Evolutionary conservation across 2,113 vertebrate genomes (phyloP), one percentile per base, ranked within the genome.

Genomic region (Pachycephala philippinensis): DNA sequence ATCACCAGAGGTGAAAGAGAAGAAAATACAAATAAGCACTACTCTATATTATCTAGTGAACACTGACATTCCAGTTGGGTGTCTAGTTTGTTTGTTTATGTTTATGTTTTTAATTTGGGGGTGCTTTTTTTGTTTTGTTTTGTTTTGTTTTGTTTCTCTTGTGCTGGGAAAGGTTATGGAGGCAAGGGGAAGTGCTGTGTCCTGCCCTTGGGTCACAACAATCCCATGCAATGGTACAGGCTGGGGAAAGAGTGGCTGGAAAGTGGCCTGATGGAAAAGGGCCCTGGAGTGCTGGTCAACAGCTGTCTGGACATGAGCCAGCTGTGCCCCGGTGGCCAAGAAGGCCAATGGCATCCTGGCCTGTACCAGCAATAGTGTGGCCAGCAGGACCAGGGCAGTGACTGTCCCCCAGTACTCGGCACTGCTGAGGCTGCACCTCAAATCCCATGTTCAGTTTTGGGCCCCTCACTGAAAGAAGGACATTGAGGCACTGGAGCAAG

Each of bases 371-470:
- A 49, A 35, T 8, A 31, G 21, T 10, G 30, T 37, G 31, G 35
- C 15, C 35, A 65, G 50, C 42, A 57, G 66, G 35, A 28, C 8
- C 35, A 81, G 28, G 27, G 0, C 27, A 33, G 5, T 1, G 14
- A 27, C 15, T 6, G 3, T 9, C 5, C 9, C 35, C 10, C 22
- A 22, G 26, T 27, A 33, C 27, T 77, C 0, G 0, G 11, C 31
- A 6, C 19, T 59, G n/a, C n/a, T n/a, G 40, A 40, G 40, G 40
- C 40, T 40, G 40, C 13, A 13, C 40, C 40, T 40, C 40, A 40
- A 40, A 40, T 40, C 40, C 40, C 40, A 13, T 40, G 40, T 40
- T 40, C 40, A 40, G 40, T 40, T 40, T 40, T 40, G 40, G 40
- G 40, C 40, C 40, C 40, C 40, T 40, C 40, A 40, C 40, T 40